Percentiles rank a stretch among this genome's conserved stretches.
These are phyloP conservation scores for Allygus modestus DNA, from an alignment of 2,888 invertebrate genomes.

Conservation along the genomic window DNA sequence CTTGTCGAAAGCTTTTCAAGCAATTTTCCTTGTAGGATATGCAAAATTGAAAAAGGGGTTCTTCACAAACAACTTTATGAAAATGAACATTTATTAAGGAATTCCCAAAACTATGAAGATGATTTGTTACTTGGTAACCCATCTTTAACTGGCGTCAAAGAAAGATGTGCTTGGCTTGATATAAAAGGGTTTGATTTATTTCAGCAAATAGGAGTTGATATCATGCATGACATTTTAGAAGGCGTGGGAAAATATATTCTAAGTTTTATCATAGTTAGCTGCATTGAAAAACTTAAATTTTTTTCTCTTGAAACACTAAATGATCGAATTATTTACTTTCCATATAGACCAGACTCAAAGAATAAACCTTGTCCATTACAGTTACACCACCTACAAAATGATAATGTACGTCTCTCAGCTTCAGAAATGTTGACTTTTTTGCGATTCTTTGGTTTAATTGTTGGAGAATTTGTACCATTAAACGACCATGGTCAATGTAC, in stretches of 20 bases:
- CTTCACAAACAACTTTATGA: not conserved
- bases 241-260: not conserved
- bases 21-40: not conserved
- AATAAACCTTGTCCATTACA: not conserved
- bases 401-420: not conserved
- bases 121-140: not conserved
- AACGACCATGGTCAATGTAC: not conserved
- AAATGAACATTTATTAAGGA: not conserved
- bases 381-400: not conserved
- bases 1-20: not conserved
- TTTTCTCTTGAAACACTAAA: not conserved
- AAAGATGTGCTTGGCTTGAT: not conserved
- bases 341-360: not conserved
- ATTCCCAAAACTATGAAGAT: not conserved
- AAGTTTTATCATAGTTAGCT: slow-evolving; percentile 1
- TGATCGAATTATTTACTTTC: not conserved
- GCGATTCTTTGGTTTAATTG: not conserved
- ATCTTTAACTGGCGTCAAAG: not conserved
- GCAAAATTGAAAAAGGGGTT: not conserved
- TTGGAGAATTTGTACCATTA: not conserved
- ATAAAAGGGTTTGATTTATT: not conserved
- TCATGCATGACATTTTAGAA: not conserved
- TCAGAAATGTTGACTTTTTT: not conserved
- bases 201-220: not conserved
- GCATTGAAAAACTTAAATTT: not conserved